Percentiles rank a stretch among this genome's conserved stretches.
Conservation (phyloP, 2,797 vertebrate genomes). For the Danio albolineatus region DNA sequence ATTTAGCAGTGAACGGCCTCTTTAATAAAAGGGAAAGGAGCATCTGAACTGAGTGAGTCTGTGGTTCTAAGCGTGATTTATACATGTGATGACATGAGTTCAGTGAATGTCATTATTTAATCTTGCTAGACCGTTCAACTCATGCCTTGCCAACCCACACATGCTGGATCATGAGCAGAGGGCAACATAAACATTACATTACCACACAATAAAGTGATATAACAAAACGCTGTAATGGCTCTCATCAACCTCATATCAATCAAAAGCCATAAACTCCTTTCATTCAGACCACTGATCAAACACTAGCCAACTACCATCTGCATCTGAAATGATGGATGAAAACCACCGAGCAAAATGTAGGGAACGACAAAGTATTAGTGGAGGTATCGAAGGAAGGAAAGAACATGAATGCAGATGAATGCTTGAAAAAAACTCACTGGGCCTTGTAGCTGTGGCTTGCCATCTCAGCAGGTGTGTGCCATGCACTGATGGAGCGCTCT, state of each 20-base stretch:
- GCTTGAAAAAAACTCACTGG: neutral
- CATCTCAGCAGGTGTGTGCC: constrained; percentile 33
- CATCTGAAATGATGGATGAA: constrained; percentile 15
- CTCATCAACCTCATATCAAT: constrained; percentile 32
- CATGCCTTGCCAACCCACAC: constrained; percentile 33
- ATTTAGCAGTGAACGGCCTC: neutral
- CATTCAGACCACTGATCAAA: constrained; percentile 24
- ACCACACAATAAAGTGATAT: constrained; percentile 42
- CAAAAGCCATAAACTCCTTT: constrained; percentile 17
- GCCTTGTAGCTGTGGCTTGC: neutral
- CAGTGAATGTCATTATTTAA: constrained; percentile 20
- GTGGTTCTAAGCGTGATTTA: constrained; percentile 19
- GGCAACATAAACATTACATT: constrained; percentile 35
- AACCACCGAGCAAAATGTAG: constrained; percentile 23
- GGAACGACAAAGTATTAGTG: neutral
- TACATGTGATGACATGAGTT: constrained; percentile 32
- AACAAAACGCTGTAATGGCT: constrained; percentile 9
- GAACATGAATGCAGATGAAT: neutral
- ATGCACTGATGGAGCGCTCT: neutral
- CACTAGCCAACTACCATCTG: neutral
- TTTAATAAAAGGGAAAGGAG: constrained; percentile 20
- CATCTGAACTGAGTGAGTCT: neutral
- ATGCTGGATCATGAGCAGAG: constrained; percentile 21
- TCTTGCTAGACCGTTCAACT: constrained; percentile 33
- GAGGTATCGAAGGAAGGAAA: neutral